Percentiles rank a stretch among this genome's conserved stretches.
phyloP scores from a whole-genome alignment of 2,113 vertebrate genomes.

The Arenaria interpres region DNA sequence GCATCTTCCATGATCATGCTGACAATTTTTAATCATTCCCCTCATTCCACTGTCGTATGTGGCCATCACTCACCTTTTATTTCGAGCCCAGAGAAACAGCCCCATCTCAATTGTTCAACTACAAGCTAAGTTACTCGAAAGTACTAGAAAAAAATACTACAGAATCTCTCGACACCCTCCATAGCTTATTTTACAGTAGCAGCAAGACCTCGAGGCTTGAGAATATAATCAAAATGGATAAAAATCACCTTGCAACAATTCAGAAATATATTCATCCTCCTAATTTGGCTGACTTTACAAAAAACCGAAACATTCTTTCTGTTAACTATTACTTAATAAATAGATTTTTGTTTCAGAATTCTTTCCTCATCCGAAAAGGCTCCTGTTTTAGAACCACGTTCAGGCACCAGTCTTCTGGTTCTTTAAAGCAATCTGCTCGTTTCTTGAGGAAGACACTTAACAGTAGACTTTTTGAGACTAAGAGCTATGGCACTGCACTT shows the following conservation, averaged over 20 bases:
- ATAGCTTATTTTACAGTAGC: neutral
- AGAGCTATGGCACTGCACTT: neutral
- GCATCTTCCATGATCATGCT: neutral
- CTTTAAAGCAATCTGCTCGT: neutral
- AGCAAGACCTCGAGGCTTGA: neutral
- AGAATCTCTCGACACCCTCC: neutral
- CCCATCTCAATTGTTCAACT: neutral
- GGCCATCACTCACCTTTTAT: neutral
- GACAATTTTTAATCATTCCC: neutral
- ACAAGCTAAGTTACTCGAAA: neutral
- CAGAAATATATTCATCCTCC: neutral
- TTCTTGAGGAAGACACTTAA: neutral
- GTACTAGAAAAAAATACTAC: neutral
- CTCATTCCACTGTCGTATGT: neutral
- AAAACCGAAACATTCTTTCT: neutral
- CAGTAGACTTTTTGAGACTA: neutral
- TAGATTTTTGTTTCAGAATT: neutral
- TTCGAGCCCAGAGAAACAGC: neutral
- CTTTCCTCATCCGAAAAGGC: neutral
- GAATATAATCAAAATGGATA: neutral
- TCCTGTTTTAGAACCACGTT: neutral
- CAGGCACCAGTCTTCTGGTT: neutral
- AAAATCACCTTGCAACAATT: neutral
- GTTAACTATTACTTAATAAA: neutral
- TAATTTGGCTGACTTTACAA: neutral